phyloP scores from a whole-genome alignment of 92 coral and sea anemone species.

The Phenganax stokvisi region DNA sequence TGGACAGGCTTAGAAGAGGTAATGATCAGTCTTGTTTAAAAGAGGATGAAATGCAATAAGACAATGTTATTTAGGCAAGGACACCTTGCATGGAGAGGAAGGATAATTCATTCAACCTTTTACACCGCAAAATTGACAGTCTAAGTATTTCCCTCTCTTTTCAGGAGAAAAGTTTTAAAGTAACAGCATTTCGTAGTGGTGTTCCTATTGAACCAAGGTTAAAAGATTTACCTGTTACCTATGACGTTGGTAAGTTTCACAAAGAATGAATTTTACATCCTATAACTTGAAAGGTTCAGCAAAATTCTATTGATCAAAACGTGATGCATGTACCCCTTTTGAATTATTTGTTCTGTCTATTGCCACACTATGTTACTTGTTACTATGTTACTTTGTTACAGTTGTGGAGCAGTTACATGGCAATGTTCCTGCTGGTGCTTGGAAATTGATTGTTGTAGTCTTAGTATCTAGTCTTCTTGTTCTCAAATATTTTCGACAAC shows the following conservation, averaged over 20 bases:
- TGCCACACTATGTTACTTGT: not conserved
- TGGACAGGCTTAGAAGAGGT: conserved; percentile 41
- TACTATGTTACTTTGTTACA: conserved; percentile 30
- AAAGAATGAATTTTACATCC: not conserved
- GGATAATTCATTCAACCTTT: not conserved
- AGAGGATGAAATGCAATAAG: not conserved
- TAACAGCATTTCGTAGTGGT: conserved; percentile 75
- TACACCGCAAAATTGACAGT: not conserved
- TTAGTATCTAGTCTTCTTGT: conserved; percentile 34
- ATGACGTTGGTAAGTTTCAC: conserved; percentile 59
- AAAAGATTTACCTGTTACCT: conserved; percentile 61
- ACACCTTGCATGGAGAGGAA: not conserved
- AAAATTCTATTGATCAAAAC: not conserved
- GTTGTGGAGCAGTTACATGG: conserved; percentile 67
- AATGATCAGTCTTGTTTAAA: conserved; percentile 36
- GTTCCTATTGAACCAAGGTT: conserved; percentile 51
- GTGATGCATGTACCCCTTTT: too few species aligned
- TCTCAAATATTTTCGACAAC: conserved; percentile 55
- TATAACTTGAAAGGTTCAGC: not conserved
- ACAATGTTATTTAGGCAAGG: not conserved
- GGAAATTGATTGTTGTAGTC: conserved; percentile 60
- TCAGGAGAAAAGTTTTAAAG: conserved; percentile 67
- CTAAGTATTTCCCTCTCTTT: conserved; percentile 2
- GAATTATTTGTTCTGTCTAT: too few species aligned
- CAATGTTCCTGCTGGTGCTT: conserved; percentile 62